Conservation (phyloP, 2,797 vertebrate genomes). For the Megalops cyprinoides region DNA sequence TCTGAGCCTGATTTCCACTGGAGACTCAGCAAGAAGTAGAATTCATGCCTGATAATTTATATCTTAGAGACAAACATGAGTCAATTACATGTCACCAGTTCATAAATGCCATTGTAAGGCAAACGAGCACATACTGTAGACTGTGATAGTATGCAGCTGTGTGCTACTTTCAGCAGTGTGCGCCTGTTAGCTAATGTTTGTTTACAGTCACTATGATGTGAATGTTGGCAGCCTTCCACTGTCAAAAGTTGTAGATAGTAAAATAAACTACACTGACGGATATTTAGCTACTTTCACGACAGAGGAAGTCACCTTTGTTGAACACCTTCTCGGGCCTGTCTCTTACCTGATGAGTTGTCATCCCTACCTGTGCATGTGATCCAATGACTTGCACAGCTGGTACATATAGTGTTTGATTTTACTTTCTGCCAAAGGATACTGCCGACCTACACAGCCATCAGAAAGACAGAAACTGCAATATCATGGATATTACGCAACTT, state of each 20-base stretch:
- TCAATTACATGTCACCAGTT: not conserved
- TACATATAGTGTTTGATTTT: slow-evolving; percentile 81
- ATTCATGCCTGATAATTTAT: not conserved
- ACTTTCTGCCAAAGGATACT: slow-evolving; percentile 76
- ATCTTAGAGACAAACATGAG: not conserved
- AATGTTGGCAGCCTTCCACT: not conserved
- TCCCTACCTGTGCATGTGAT: slow-evolving; percentile 83
- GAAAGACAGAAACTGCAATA: not conserved
- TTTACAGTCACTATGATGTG: not conserved
- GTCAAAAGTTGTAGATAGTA: not conserved
- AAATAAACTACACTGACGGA: not conserved
- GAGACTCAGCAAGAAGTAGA: not conserved
- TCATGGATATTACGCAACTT: no score
- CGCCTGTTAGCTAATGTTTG: not conserved
- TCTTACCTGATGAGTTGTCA: not conserved
- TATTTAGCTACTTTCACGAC: not conserved
- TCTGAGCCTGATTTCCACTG: slow-evolving; percentile 5
- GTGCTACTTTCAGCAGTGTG: not conserved
- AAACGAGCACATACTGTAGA: not conserved
- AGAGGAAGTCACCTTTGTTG: slow-evolving; percentile 8
- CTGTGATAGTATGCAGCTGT: not conserved
- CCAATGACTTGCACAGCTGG: slow-evolving; percentile 84
- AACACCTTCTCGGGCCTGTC: not conserved
- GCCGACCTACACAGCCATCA: slow-evolving; percentile 71
- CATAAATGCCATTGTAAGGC: not conserved